Evolutionary conservation across 1,140 invertebrate species (phyloP), one percentile per base, ranked within the genome.

Genomic region (Leptinotarsa lineolata): DNA sequence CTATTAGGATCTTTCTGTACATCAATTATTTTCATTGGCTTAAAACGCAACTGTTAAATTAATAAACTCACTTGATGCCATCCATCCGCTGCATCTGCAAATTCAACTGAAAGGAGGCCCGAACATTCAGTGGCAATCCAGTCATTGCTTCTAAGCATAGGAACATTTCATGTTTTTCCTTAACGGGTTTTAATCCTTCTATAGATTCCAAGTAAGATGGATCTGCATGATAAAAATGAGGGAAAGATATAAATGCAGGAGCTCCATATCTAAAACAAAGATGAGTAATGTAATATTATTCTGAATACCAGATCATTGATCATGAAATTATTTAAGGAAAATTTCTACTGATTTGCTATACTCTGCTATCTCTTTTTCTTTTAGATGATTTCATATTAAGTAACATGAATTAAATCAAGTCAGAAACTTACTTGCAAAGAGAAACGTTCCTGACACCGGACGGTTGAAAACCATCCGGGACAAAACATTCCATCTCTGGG

Each of bases 221-320:
- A 83, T 96, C 94, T 1, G 91, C 94, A 73, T 92, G 84, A 81
- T 93, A 92, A 86, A 96, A 97, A 83, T 97, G 95, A 0, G 95
- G 95, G 72, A 92, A 91, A 8, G 94, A 95, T 24, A 95, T 86
- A 79, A 92, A 95, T 1, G 92, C 90, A 0, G 95, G 95, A 13
- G 93, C 91, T 46, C 91, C 90, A 78, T 86, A 91, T 77, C 91
- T 89, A 72, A 61, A 76, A 39, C 30, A 39, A 39, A 3, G 8
- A 39, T 11, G 30, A 39, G 2, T 39, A 39, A 39, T 11, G 2
- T 11, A 39, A 39, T 39, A 39, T 0, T 11, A 39, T 39, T 39
- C 30, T 39, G 30, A 39, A 11, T 0, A 39, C 30, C 30, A 3
- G 30, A 39, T 39, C 30, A 39, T 39, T 8, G 11, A 2, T 30